These are phyloP conservation scores for Laticauda laticaudata DNA, from an alignment of 2,113 vertebrate species.

Conservation along the genomic window DNA sequence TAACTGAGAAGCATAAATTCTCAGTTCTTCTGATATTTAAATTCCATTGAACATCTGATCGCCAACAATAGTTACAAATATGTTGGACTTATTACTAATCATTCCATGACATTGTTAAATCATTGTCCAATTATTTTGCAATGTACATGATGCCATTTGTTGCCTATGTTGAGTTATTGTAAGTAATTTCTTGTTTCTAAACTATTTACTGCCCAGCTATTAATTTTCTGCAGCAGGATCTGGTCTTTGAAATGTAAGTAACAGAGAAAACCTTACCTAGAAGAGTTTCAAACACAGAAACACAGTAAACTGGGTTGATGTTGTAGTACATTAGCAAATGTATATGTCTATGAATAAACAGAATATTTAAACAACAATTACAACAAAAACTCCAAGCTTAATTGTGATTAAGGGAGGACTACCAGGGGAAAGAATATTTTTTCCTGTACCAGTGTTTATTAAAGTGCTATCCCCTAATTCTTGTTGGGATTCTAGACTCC, in stretches of 20 bases:
- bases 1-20: slow-evolving; percentile 6
- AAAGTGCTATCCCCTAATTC: background rate
- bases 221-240: background rate
- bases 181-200: slow-evolving; percentile 26
- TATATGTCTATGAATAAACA: background rate
- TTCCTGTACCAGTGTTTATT: background rate
- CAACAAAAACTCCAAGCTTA: background rate
- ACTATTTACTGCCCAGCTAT: slow-evolving; percentile 15
- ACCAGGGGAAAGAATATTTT: background rate
- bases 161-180: slow-evolving; percentile 21
- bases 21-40: slow-evolving; percentile 5
- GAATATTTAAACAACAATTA: background rate
- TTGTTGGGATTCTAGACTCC: background rate
- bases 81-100: background rate
- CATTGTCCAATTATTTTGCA: background rate
- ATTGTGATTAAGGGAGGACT: background rate
- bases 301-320: background rate
- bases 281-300: background rate
- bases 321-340: background rate
- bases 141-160: background rate
- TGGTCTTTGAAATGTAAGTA: background rate
- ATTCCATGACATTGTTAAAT: background rate
- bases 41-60: slow-evolving; percentile 29
- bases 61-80: slow-evolving; percentile 13
- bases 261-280: background rate